phyloP scores from a whole-genome alignment of 2,888 invertebrate species.

The Trichopoda pennipes region DNA sequence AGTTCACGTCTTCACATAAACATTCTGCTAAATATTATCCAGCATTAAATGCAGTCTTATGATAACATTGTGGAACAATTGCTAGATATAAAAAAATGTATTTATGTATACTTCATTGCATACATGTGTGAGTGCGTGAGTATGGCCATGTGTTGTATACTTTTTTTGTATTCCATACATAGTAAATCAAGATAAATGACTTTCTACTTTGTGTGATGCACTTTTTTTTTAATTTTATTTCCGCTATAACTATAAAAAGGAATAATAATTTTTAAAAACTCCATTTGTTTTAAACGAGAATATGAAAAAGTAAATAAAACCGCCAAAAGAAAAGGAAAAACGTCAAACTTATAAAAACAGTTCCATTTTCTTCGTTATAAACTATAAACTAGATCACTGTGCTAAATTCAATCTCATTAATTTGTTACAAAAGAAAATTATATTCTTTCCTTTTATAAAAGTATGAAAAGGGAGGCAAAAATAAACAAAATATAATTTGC shows the following conservation, averaged over 20 bases:
- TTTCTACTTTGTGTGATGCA: slow-evolving; percentile 54
- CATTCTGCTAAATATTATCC: neutral
- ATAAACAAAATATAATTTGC: neutral
- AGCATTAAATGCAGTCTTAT: neutral
- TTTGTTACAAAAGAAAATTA: slow-evolving; percentile 11
- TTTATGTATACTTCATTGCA: neutral
- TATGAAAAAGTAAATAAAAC: neutral
- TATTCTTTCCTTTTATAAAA: neutral
- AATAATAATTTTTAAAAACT: slow-evolving; percentile 29
- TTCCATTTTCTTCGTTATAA: slow-evolving; percentile 30
- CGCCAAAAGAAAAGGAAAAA: slow-evolving; percentile 7
- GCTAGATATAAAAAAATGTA: slow-evolving; percentile 1
- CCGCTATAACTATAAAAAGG: slow-evolving; percentile 43
- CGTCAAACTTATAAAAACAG: slow-evolving; percentile 52
- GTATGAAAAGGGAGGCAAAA: neutral
- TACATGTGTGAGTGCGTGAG: neutral
- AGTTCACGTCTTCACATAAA: neutral
- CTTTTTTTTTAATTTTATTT: slow-evolving; percentile 64
- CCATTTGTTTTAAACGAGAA: slow-evolving; percentile 13
- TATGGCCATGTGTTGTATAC: neutral
- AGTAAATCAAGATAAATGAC: slow-evolving; percentile 51
- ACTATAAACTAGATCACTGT: slow-evolving; percentile 55
- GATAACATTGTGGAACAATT: neutral
- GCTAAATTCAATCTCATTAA: slow-evolving; percentile 53
- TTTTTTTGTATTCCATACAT: slow-evolving; percentile 20